Evolutionary conservation across 2,113 vertebrate species (phyloP), one percentile per base, ranked within the genome.

Genomic region (Sebastes fasciatus): DNA sequence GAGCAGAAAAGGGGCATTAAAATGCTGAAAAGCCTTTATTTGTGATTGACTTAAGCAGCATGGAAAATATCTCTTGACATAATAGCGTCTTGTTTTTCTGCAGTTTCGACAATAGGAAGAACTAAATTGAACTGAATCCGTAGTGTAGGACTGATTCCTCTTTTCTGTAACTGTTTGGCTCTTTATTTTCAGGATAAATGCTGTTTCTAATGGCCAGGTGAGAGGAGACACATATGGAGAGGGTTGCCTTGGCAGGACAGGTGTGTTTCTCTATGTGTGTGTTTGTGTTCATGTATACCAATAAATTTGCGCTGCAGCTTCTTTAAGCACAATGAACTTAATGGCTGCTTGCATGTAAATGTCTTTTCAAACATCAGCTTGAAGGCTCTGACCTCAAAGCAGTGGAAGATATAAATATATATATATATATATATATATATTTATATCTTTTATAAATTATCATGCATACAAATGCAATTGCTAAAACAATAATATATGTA

Each of bases 181-280:
- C 2, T 88, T 34, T 57, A 6, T 86, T 2, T 79, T 81, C 83
- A 98, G 97, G 97, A 98, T 98, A 91, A 98, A 98, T 63, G 97
- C 97, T 2, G 97, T 98, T 40, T 98, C 97, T 64, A 98, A 98
- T 11, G 97, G 97, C 6, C 97, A 98, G 87, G 96, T 98, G 92
- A 95, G 96, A 92, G 97, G 97, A 10, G 97, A 98, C 90, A 94
- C 95, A 45, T 97, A 97, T 60, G 96, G 96, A 54, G 97, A 97
- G 1, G 97, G 97, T 90, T 98, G 97, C 80, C 89, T 98, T 48
- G 97, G 97, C 84, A 94, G 96, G 86, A 97, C 95, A 95, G 97
- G 97, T 98, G 34, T 14, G 86, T 62, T 19, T 74, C 21, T 60
- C 23, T 69, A 5, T 51, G 8, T 69, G 48, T 34, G 46, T 67